These are phyloP conservation scores for Plectrocnemia conspersa DNA, from an alignment of 1,140 invertebrate genomes.

Conservation along the genomic window DNA sequence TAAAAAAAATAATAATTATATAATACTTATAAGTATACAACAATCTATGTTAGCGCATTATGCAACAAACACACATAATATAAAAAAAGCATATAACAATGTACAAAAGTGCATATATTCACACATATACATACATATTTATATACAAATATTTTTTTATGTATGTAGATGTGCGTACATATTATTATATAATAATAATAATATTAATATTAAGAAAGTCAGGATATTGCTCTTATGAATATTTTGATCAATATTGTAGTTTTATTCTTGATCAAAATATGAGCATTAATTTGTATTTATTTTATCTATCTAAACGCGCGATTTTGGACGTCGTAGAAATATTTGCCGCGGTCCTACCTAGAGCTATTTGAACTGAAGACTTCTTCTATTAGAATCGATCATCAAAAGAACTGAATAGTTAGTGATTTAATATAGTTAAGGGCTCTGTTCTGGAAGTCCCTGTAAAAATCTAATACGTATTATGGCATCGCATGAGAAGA, in stretches of 20 bases:
- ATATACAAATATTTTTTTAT: background rate
- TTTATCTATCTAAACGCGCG: background rate
- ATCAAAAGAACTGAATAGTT: background rate
- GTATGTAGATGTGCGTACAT: background rate
- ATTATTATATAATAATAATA: constrained; percentile 1
- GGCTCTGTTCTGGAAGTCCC: background rate
- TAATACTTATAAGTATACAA: constrained; percentile 20
- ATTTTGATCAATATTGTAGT: background rate
- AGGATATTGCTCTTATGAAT: background rate
- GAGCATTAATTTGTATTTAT: background rate
- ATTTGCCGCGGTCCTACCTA: constrained; percentile 4
- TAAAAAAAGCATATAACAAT: constrained; percentile 10
- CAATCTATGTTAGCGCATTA: constrained; percentile 16
- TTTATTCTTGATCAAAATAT: background rate
- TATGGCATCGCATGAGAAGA: constrained; percentile 22
- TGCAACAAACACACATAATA: constrained; percentile 21
- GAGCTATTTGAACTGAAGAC: background rate
- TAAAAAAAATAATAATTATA: constrained; percentile 24
- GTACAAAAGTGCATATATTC: constrained; percentile 8
- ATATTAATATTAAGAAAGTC: constrained; percentile 3
- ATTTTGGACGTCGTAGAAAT: background rate
- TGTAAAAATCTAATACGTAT: background rate
- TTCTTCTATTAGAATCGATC: constrained; percentile 1
- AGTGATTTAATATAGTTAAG: background rate
- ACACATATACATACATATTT: constrained; percentile 10